Evolutionary conservation across 2,888 invertebrate species (phyloP).

Genomic region (Tinea pellionella): DNA sequence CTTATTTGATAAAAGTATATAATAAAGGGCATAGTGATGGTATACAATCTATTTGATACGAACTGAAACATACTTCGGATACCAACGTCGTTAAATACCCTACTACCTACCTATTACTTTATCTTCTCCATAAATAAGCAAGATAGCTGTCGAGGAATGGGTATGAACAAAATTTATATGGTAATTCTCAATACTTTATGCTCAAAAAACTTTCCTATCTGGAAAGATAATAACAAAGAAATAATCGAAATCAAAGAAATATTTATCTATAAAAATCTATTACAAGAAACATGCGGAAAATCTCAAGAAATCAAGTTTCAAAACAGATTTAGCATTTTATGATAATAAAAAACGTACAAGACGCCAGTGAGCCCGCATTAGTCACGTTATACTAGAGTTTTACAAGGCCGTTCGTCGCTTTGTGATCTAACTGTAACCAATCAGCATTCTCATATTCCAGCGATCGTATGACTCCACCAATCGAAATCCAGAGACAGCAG

Average conservation of each 20-base stretch:
- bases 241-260: background rate
- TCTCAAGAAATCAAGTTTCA: background rate
- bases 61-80: slow-evolving; percentile 24
- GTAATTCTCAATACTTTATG: slow-evolving; percentile 34
- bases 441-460: background rate
- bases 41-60: slow-evolving; percentile 17
- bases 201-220: background rate
- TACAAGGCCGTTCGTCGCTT: slow-evolving; percentile 7
- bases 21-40: background rate
- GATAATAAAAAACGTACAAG: slow-evolving; percentile 4
- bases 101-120: slow-evolving; percentile 27
- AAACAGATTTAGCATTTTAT: slow-evolving; percentile 13
- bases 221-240: background rate
- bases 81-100: slow-evolving; percentile 28
- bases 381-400: slow-evolving; percentile 11
- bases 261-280: background rate
- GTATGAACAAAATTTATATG: slow-evolving; percentile 31
- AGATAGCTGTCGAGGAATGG: slow-evolving; percentile 30
- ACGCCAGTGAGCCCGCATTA: slow-evolving; percentile 15
- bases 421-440: background rate
- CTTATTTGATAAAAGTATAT: background rate
- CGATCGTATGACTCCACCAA: background rate
- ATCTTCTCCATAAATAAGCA: slow-evolving; percentile 38
- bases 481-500: background rate
- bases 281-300: background rate